Evolutionary conservation across 2,113 vertebrate species (phyloP), one percentile per base, ranked within the genome.

Genomic region (Ctenomys sociabilis): DNA sequence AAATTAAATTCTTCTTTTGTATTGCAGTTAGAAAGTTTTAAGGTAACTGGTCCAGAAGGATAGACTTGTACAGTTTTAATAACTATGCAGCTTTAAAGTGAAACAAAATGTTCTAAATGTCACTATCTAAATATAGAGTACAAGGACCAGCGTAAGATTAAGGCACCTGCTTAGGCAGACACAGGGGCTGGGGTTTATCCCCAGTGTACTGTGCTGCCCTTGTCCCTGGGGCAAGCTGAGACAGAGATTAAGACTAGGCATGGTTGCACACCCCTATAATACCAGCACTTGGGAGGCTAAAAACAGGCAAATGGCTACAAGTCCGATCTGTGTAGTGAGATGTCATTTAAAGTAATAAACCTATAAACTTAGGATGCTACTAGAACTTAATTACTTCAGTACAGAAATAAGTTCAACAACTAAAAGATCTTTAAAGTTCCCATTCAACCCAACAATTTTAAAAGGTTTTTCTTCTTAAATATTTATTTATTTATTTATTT

Each of bases 1-100:
- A 97, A 94, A 95, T 49, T 10, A 73, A 85, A 87, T 88, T 89
- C 73, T 73, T 84, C 16, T 75, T 95, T 59, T 88, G 32, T 91
- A 11, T 5, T 49, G 28, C 52, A 32, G 12, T 80, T 35, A 94
- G 70, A 92, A 85, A 21, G 35, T 95, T 83, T 91, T 54, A 95
- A 95, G 91, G 43, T 14, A 40, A 94, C 24, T 89, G 22, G 12
- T 90, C 64, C 72, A 94, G 9, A 61, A 87, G 28, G 35, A 59
- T 84, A 93, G 78, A 6, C 64, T 16, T 88, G 43, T 54, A 9
- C 3, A 35, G 10, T 91, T 89, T 86, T 45, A 94, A 40, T 43
- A 93, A 91, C 16, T 85, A 35, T 54, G 14, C 3, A 37, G 10
- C 86, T 91, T 86, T 37, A 94, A 35, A 95, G 40, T 88, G 70